phyloP scores from a whole-genome alignment of 2,797 vertebrate species.

The Megaceryle alcyon region DNA sequence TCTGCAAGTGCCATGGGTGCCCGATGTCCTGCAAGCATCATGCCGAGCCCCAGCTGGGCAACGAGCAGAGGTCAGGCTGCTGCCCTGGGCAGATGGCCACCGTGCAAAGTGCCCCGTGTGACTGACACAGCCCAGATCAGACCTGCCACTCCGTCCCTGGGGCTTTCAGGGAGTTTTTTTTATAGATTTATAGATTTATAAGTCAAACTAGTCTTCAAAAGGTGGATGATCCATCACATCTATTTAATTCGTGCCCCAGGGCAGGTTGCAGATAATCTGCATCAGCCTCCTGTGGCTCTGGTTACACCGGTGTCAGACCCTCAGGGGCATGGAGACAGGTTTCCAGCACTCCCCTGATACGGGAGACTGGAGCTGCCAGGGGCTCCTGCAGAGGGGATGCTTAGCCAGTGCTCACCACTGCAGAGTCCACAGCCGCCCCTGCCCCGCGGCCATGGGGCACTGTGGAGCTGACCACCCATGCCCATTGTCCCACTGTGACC shows the following conservation, averaged over 20 bases:
- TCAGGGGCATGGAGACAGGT: rapidly evolving
- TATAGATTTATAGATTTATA: not conserved
- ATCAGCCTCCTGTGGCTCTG: not conserved
- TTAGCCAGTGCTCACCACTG: not conserved
- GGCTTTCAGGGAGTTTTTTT: not conserved
- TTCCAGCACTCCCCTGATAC: not conserved
- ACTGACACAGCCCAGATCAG: not conserved
- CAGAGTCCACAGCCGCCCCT: rapidly evolving
- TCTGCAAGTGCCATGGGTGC: not conserved
- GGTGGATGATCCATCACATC: not conserved
- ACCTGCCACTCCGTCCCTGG: not conserved
- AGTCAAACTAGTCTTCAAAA: not conserved
- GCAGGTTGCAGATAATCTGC: not conserved
- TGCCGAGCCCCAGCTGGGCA: rapidly evolving
- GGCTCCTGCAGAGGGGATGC: not conserved
- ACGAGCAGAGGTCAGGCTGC: not conserved
- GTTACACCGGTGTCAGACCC: rapidly evolving
- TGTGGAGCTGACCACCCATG: rapidly evolving
- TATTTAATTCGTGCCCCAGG: rapidly evolving
- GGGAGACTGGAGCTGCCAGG: not conserved
- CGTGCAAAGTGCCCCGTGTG: not conserved
- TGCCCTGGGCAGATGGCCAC: not conserved
- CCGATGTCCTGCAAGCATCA: not conserved
- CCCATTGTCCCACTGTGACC: rapidly evolving
- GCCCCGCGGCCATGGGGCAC: not conserved